Conservation (phyloP, 2,797 vertebrate genomes). For the Arrhamphus sclerolepis region DNA sequence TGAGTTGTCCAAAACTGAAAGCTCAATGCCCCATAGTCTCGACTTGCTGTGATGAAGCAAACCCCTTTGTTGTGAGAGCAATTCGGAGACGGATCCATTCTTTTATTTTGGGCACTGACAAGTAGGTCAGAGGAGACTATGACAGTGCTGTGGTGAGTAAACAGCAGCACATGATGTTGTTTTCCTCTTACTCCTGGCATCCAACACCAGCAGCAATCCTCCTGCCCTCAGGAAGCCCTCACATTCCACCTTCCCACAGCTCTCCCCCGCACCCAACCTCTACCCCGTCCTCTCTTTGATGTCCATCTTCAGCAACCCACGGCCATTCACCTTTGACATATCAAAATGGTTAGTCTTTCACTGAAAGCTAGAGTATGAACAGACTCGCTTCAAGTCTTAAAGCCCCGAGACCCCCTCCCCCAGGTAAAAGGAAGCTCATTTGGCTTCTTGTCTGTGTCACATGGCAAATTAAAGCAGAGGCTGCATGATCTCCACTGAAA, state of each 20-base stretch:
- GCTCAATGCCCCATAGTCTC: conserved; percentile 52
- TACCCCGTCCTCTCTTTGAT: conserved; percentile 53
- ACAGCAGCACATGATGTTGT: conserved; percentile 85
- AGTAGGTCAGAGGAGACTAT: conserved; percentile 85
- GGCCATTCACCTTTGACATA: conserved; percentile 80
- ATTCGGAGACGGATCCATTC: conserved; percentile 80
- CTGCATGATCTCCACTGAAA: conserved; percentile 6
- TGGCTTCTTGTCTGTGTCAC: conserved; percentile 64
- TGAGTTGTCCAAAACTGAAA: conserved; percentile 61
- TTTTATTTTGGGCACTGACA: conserved; percentile 84
- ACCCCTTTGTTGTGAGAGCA: conserved; percentile 75
- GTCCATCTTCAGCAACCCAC: conserved; percentile 62
- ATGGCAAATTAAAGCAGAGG: conserved; percentile 60
- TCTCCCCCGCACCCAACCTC: too few species aligned
- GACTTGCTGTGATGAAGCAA: conserved; percentile 65
- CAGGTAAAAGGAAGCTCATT: conserved; percentile 57
- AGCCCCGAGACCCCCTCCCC: conserved; percentile 53
- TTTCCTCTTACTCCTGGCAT: conserved; percentile 79
- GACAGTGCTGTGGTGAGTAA: conserved; percentile 82
- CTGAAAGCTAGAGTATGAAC: conserved; percentile 52
- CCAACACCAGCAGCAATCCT: conserved; percentile 74
- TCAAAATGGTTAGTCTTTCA: conserved; percentile 64
- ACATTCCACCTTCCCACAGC: conserved; percentile 48
- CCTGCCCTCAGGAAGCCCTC: conserved; percentile 67
- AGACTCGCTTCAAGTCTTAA: conserved; percentile 46